Percentiles rank a stretch among this genome's conserved stretches.
Conservation (phyloP, 2,113 vertebrate genomes). For the Aspiorhynchus laticeps region DNA sequence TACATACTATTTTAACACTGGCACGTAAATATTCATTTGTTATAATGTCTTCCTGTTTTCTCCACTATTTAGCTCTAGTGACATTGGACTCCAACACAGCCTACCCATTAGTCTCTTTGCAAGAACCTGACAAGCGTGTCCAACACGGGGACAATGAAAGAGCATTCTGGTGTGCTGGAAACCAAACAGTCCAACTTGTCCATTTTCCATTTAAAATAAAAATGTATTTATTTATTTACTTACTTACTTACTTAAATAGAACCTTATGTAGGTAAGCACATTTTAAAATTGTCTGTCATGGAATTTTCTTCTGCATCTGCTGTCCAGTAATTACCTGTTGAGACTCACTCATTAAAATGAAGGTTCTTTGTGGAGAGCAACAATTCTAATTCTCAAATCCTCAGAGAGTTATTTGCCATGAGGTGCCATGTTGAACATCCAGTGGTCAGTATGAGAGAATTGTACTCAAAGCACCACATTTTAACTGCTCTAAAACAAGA, state of each 20-base stretch:
- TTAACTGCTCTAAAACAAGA: no score
- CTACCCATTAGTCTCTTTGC: conserved; percentile 72
- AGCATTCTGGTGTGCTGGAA: conserved; percentile 40
- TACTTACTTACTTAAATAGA: no score
- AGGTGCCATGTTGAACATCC: no score
- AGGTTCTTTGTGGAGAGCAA: no score
- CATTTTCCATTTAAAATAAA: no score
- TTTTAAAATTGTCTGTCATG: background rate
- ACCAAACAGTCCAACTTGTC: no score
- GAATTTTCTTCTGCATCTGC: background rate
- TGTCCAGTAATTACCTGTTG: background rate
- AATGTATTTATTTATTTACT: no score
- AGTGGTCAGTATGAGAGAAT: no score
- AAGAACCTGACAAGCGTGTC: conserved; percentile 71
- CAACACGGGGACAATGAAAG: conserved; percentile 69
- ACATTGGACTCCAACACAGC: conserved; percentile 79
- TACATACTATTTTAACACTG: no score
- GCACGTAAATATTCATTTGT: background rate
- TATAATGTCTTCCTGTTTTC: background rate
- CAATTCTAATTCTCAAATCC: no score
- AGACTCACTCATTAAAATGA: background rate
- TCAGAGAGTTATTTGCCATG: no score
- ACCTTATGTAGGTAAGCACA: background rate
- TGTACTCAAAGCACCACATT: no score
- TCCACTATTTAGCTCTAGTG: conserved; percentile 71